phyloP scores from a whole-genome alignment of 1,140 invertebrate genomes.

The Leptonema lineaticorne region DNA sequence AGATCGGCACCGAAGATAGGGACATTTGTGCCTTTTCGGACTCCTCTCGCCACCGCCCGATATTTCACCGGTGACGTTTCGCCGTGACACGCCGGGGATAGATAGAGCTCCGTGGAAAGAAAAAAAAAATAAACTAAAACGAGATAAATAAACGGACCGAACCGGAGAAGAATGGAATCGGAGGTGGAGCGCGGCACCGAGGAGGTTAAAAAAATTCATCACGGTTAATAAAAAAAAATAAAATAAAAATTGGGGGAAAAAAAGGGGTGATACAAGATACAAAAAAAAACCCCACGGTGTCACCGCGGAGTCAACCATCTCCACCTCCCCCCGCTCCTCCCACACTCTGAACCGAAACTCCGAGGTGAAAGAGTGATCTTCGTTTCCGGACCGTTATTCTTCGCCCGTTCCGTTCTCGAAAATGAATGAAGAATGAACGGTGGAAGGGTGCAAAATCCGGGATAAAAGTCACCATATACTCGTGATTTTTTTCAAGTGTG shows the following conservation, averaged over 20 bases:
- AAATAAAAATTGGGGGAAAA: slow-evolving; percentile 3
- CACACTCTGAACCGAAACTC: too few relatives aligned
- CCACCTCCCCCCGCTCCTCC: too few relatives aligned
- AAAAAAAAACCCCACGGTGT: slow-evolving; percentile 3
- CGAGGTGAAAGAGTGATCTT: slow-evolving; percentile 38
- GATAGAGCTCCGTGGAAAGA: not conserved
- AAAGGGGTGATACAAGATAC: not conserved
- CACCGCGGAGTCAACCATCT: too few relatives aligned
- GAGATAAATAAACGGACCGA: not conserved
- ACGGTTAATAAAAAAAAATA: slow-evolving; percentile 3
- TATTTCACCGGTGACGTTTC: slow-evolving; percentile 24
- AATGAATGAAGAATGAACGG: slow-evolving; percentile 5
- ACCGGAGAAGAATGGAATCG: too few relatives aligned
- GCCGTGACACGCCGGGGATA: not conserved
- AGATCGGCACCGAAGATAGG: slow-evolving; percentile 23
- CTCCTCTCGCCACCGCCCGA: not conserved
- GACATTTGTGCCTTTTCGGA: not conserved
- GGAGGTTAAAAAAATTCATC: not conserved
- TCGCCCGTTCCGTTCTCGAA: not conserved
- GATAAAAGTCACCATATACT: too few relatives aligned
- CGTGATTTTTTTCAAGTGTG: too few relatives aligned
- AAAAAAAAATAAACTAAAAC: slow-evolving; percentile 16
- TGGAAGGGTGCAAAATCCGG: too few relatives aligned
- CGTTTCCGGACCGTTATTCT: slow-evolving; percentile 31
- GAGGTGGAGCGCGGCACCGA: too few relatives aligned